Base-by-base conservation (phyloP, 1,140 invertebrate genomes). In the Bombus breviceps region DNA sequence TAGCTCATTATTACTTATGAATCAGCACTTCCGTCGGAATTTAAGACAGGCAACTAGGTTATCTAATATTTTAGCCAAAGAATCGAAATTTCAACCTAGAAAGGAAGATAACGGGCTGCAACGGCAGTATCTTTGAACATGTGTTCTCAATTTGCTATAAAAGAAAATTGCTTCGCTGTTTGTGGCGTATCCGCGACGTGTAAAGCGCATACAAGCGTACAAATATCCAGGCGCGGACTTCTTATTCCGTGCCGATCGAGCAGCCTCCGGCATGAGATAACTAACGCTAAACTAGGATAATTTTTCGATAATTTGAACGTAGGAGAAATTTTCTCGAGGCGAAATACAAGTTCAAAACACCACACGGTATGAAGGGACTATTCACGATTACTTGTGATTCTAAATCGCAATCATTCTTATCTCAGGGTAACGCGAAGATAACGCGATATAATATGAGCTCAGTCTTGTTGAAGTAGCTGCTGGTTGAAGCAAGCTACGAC, bases 161-260 rank as follows among this genome's bases (percentile, higher is more conserved):
- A 71, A 76, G 72, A 76, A 88, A 85, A 88, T 88, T 88, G 86
- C 69, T 83, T 64, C 57, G 78, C 57, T 53, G 78, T 78, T 80
- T 66, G 66, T 39, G 62, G 82, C 77, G n/a, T 71, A 66, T 47
- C 15, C 53, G 43, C 74, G 71, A n/a, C 59, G 43, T 75, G 86
- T 22, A 53, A 53, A 53, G 47, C 47, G 47, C 47, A 18, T 53
- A 53, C 18, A 53, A 53, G 47, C 47, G 47, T 53, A 22, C 47
- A 53, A 53, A 53, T 53, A 53, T 53, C 18, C 6, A 53, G 47
- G 0, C 5, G 18, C 18, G 1, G 47, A 53, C 47, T 53, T 53
- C 47, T 53, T 53, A 53, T 22, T 53, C 47, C 47, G 47, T 53
- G 18, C 6, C 47, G 47, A 53, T 53, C 47, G 47, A 22, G 18